phyloP scores from a whole-genome alignment of 2,113 vertebrate genomes.

The Vanacampus margaritifer region DNA sequence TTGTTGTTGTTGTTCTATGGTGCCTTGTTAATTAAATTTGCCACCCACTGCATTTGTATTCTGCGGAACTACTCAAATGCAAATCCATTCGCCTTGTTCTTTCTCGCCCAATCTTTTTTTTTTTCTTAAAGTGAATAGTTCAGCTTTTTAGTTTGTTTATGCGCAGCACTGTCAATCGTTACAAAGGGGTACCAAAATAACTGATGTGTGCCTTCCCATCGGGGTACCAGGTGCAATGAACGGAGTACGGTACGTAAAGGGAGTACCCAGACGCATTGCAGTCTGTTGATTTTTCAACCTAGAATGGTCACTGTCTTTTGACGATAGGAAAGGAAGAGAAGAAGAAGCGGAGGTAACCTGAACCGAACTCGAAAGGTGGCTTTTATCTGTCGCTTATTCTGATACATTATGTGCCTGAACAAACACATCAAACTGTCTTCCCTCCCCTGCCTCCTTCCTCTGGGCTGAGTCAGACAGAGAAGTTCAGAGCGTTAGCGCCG shows the following conservation, averaged over 20 bases:
- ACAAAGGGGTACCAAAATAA: constrained; percentile 3
- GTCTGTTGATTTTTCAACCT: neutral
- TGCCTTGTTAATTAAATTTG: neutral
- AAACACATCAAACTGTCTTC: constrained; percentile 42
- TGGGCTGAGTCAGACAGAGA: constrained; percentile 46
- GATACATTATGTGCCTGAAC: constrained; percentile 30
- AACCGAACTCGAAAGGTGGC: neutral
- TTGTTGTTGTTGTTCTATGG: neutral
- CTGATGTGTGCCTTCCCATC: neutral
- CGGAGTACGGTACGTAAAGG: neutral
- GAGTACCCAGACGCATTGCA: neutral
- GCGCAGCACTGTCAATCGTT: neutral
- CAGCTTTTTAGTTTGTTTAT: neutral
- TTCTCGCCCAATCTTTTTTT: neutral
- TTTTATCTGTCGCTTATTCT: constrained; percentile 15
- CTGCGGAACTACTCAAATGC: constrained; percentile 71
- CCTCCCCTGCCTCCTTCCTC: constrained; percentile 37
- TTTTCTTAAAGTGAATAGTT: neutral
- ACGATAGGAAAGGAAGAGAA: neutral
- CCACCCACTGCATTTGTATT: constrained; percentile 72
- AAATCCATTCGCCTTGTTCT: constrained; percentile 68
- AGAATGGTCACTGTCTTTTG: neutral
- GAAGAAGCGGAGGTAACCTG: neutral
- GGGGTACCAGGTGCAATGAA: neutral
- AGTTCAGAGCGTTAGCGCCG: constrained; percentile 45